Base-by-base conservation (phyloP, 2,888 invertebrate species). In the Ommatoiulus sabulosus region DNA sequence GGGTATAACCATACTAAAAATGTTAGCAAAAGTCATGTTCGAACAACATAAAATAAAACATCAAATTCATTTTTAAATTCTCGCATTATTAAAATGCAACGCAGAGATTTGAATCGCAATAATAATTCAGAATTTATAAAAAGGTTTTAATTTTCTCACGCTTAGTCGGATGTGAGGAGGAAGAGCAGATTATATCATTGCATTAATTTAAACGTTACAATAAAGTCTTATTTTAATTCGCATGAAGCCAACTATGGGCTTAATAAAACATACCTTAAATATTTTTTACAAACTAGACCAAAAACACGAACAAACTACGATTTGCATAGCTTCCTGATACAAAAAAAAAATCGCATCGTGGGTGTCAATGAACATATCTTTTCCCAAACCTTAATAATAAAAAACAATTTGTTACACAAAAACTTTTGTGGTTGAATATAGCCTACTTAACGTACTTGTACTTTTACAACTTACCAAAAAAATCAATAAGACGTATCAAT, bases 271-370 rank as follows among this genome's bases (percentile, higher is more conserved):
- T 46, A 20, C 72, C 72, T 72, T 72, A 7, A n/a, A n/a, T n/a
- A 24, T 6, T 72, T 72, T 72, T 72, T 72, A 15, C 15, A 57
- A 4, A 24, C 10, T n/a, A 24, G n/a, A 6, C 24, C 10, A 72
- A 72, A 72, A 72, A 46, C 7, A 46, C 0, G 46, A 46, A 12
- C 12, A 46, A 46, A 46, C 7, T 8, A 46, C 46, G 12, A 46
- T 63, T 63, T 63, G 63, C 63, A n/a, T 63, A 72, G 72, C 72
- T 72, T 72, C 72, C 72, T 72, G 72, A 72, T 72, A 72, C 7
- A 8, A 72, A 72, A 0, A 72, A n/a, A 24, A 72, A 7, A 72
- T 24, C 24, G 72, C 72, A 72, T 72, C 72, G 72, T 24, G 72
- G 72, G 72, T n/a, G 72, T 72, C 72, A 72, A n/a, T n/a, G 72